Evolutionary conservation across 2,797 vertebrate species (phyloP).

Genomic region (Acrossocheilus fasciatus): DNA sequence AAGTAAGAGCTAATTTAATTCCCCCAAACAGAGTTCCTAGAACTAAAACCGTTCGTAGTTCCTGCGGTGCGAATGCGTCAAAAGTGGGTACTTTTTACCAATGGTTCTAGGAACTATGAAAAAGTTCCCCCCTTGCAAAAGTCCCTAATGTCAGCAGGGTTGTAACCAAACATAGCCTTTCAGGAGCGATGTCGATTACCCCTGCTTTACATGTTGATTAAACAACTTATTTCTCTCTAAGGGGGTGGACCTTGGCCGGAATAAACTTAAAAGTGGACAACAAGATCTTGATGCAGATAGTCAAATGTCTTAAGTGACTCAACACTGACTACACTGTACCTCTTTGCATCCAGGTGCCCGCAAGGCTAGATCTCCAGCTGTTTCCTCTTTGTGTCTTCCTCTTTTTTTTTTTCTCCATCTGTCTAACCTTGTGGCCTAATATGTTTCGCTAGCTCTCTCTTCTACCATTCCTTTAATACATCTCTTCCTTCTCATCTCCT

Average conservation of each 20-base stretch:
- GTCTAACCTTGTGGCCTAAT: slow-evolving; percentile 31
- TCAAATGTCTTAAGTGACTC: neutral
- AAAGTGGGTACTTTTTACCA: too few species aligned
- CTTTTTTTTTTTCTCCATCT: slow-evolving; percentile 12
- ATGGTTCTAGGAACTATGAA: too few species aligned
- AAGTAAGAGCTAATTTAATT: too few species aligned
- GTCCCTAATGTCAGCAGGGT: neutral
- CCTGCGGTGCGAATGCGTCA: too few species aligned
- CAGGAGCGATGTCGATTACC: neutral
- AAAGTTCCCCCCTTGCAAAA: too few species aligned
- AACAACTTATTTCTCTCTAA: neutral
- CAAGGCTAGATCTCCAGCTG: neutral
- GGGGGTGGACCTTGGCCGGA: neutral
- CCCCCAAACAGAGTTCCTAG: too few species aligned
- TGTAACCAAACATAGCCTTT: neutral
- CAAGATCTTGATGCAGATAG: neutral
- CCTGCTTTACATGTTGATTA: neutral
- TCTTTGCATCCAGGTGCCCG: neutral
- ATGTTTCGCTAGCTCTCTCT: slow-evolving; percentile 30
- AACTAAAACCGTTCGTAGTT: too few species aligned
- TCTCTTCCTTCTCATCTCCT: slow-evolving; percentile 49
- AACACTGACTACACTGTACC: neutral
- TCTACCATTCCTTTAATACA: slow-evolving; percentile 8
- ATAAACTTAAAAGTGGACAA: neutral
- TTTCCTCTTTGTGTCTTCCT: neutral